Base-by-base conservation (phyloP, 2,888 invertebrate genomes). In the Lasiommata megera region DNA sequence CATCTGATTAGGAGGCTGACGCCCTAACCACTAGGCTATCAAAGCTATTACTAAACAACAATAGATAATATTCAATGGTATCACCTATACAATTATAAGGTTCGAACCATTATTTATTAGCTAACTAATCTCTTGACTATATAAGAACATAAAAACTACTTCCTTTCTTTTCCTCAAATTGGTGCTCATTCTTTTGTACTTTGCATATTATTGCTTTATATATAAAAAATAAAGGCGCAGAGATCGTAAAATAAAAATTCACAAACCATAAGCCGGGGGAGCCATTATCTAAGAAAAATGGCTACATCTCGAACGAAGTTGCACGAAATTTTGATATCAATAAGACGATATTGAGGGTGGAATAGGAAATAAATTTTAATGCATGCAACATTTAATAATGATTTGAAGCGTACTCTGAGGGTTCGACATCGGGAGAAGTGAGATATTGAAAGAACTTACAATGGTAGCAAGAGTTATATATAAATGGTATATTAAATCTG, bases 301-400 rank as follows among this genome's bases (percentile, higher is more conserved):
- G 63, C 58, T 67, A 54, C 56, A 54, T 62, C 62, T 62, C 64
- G 65, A 61, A 66, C 67, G 63, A 61, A 58, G 63, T 64, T 69
- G 71, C 78, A 77, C 76, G 80, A 80, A 79, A 78, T 77, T 72
- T 62, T 59, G 48, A 54, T 64, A 65, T 60, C 65, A 60, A 65
- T 64, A 63, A 36, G 54, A 56, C 40, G 53, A 38, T 43, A 52
- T 44, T 44, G 41, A 46, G 62, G 54, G 61, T 43, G 59, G 74
- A 67, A 64, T 55, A 65, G 67, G 67, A 66, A 70, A 76, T 80
- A 79, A 76, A 80, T 83, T 84, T 82, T 80, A 82, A 86, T 84
- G 77, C 80, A 85, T 84, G 86, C 84, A 84, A 84, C 84, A 84
- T 85, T 84, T 83, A 84, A 84, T 85, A 84, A 85, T 86, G 84